Evolutionary conservation across 1,140 invertebrate genomes (phyloP).

Genomic region (Bombus turneri): DNA sequence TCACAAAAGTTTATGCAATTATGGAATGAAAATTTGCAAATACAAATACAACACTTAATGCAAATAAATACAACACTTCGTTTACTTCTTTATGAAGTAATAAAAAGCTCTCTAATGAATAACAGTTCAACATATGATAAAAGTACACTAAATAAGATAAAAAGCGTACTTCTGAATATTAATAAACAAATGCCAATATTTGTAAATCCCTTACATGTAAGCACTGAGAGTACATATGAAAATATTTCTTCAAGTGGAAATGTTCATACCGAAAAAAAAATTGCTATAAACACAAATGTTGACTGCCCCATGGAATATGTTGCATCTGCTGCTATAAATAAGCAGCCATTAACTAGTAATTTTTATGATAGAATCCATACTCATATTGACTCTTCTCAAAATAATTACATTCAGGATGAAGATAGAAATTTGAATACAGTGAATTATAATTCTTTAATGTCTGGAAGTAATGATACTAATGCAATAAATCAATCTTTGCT

Average conservation of each 20-base stretch:
- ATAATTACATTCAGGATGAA: neutral
- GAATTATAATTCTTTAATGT: neutral
- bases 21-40: conserved; percentile 23
- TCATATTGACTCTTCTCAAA: neutral
- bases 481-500: neutral
- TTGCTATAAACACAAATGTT: neutral
- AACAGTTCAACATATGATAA: neutral
- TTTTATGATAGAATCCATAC: neutral
- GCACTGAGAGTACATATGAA: neutral
- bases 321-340: neutral
- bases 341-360: neutral
- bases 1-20: conserved; percentile 9
- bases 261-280: neutral
- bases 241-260: neutral
- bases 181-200: neutral
- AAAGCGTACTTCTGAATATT: neutral
- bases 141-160: neutral
- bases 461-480: neutral
- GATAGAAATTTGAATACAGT: neutral
- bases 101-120: neutral
- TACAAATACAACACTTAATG: neutral
- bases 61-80: conserved; percentile 9
- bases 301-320: neutral
- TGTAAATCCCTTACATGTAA: neutral
- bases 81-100: conserved; percentile 17